phyloP scores from a whole-genome alignment of 2,888 invertebrate genomes.

The Neria commutata region DNA sequence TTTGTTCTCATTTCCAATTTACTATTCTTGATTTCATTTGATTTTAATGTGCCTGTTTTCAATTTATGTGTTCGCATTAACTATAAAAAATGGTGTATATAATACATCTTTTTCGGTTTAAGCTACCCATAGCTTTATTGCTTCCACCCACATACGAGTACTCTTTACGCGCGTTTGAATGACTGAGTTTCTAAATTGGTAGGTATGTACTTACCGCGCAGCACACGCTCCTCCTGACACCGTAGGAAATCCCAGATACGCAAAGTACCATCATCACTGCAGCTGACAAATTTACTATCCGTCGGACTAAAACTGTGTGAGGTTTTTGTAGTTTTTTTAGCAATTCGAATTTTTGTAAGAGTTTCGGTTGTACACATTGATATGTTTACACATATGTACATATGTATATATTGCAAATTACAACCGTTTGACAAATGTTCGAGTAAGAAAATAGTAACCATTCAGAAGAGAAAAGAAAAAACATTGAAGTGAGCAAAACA shows the following conservation, averaged over 20 bases:
- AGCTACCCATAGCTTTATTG: too few species aligned
- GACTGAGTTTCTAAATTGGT: too few species aligned
- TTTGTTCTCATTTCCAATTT: too few species aligned
- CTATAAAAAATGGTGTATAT: too few species aligned
- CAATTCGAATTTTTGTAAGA: neutral
- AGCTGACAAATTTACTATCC: slow-evolving; percentile 98
- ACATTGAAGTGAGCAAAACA: slow-evolving; percentile 7
- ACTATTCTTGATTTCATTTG: too few species aligned
- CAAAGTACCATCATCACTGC: slow-evolving; percentile 98
- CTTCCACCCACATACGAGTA: too few species aligned
- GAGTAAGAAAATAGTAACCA: slow-evolving; percentile 17
- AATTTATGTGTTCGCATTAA: too few species aligned
- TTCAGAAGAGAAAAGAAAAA: slow-evolving; percentile 26
- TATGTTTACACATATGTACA: too few species aligned
- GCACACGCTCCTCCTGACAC: slow-evolving; percentile 93
- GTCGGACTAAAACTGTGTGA: slow-evolving; percentile 95
- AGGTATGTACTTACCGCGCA: slow-evolving; percentile 70
- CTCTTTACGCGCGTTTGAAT: too few species aligned
- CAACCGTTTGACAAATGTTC: neutral
- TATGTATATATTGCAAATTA: neutral
- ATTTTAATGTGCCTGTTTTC: too few species aligned
- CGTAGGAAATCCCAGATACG: slow-evolving; percentile 98
- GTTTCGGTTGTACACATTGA: neutral
- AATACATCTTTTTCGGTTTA: too few species aligned
- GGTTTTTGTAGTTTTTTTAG: neutral